These are phyloP conservation scores for Galeopsomyia nigrocyanea DNA, from an alignment of 2,888 invertebrate genomes.

Conservation along the genomic window DNA sequence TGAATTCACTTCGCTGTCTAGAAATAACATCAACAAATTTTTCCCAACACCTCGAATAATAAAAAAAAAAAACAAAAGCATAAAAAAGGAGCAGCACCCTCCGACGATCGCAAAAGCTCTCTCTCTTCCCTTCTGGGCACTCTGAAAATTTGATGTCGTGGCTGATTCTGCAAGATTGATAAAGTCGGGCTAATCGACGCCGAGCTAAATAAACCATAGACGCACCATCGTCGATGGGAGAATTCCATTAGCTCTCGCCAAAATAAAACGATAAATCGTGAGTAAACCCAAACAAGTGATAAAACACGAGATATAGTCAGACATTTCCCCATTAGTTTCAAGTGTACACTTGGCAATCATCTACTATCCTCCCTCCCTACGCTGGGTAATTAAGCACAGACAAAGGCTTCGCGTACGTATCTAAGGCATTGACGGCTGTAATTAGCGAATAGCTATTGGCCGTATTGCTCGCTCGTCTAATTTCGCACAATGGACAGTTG, in stretches of 20 bases:
- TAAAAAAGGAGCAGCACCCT: too few relatives aligned
- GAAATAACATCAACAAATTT: too few relatives aligned
- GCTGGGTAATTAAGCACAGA: conserved; percentile 6
- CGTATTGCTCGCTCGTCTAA: conserved; percentile 19
- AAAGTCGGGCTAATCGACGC: conserved; percentile 25
- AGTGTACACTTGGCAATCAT: too few relatives aligned
- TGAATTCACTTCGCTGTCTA: too few relatives aligned
- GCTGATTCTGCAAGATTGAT: conserved; percentile 20
- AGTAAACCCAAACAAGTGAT: too few relatives aligned
- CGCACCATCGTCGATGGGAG: conserved; percentile 9
- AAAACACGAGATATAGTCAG: too few relatives aligned
- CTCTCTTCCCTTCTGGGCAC: too few relatives aligned
- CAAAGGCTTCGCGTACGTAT: conserved; percentile 6
- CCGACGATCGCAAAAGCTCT: too few relatives aligned
- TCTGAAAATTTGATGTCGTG: not conserved
- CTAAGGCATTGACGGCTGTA: conserved; percentile 11
- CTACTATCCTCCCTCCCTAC: not conserved
- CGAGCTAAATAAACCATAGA: not conserved
- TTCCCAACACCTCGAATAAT: too few relatives aligned
- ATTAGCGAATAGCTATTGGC: conserved; percentile 24
- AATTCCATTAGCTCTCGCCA: conserved; percentile 13
- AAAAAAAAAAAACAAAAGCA: too few relatives aligned
- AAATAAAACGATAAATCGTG: not conserved
- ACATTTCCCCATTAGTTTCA: too few relatives aligned
- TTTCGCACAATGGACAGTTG: conserved; percentile 23